Base-by-base conservation (phyloP, 2,888 invertebrate species). In the Thereva nobilitata region DNA sequence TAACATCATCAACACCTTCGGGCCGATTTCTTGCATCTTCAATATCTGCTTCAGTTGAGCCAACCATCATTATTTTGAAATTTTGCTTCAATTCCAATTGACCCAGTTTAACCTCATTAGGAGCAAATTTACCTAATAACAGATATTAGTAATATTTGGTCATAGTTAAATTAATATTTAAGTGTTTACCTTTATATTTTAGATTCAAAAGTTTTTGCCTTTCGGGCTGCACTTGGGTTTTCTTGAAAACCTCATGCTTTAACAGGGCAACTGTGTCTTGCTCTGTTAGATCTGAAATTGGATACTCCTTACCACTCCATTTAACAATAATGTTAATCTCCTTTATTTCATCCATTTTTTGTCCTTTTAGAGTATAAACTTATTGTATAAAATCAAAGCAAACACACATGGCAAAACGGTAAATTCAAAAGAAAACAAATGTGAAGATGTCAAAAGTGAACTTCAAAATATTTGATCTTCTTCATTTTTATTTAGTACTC, bases 31-130 rank as follows among this genome's bases (percentile, higher is more conserved):
- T 88, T 0, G 91, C 93, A 75, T 91, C 91, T 49, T 89, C 90
- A 75, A 95, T 95, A 64, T 93, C 95, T 74, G 95, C 92, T 77
- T 97, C 97, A 3, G 93, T 83, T 0, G 95, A 96, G 0, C 97
- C 97, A 87, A 97, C 95, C 91, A 97, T 91, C 95, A 97, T 96
- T 8, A 97, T 85, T 80, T 96, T 96, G 72, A 92, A 90, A 66
- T 92, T 92, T 0, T 90, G 87, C 77, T 95, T 95, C 38, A 97
- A 81, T 74, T 90, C 91, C 68, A 96, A 78, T 57, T 87, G 85
- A 0, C 87, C 85, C n/a, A 97, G 82, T 54, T 86, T 86, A 72
- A 89, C 87, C 72, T 89, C 90, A 79, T 95, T 93, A 55, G 88
- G 86, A 0, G 94, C 91, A 56, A 89, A 85, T 84, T 95, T 95